A percentile compares a stretch with the other conserved stretches of the same genome.
phyloP scores from a whole-genome alignment of 2,888 invertebrate genomes.

The Eretmocerus hayati region DNA sequence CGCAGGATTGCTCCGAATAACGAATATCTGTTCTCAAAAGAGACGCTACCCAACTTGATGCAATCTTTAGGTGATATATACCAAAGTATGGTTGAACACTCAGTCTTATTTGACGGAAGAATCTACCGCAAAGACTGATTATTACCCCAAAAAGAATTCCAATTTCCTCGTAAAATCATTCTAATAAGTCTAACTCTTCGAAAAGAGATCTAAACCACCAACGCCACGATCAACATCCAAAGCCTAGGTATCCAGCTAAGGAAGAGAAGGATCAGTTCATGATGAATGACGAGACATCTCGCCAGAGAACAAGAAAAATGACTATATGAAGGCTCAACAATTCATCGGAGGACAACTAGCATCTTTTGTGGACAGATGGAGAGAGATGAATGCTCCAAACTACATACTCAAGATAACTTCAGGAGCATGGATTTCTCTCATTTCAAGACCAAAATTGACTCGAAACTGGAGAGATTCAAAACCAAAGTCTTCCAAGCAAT shows the following conservation, averaged over 20 bases:
- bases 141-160: background rate
- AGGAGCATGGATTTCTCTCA: background rate
- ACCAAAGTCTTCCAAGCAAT: background rate
- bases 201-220: background rate
- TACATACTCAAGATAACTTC: background rate
- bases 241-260: no score
- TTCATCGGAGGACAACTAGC: background rate
- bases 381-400: no score
- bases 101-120: background rate
- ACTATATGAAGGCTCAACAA: constrained; percentile 2
- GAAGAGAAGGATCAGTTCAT: background rate
- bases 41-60: background rate
- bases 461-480: background rate
- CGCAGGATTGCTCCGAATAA: background rate
- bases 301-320: background rate
- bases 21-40: background rate
- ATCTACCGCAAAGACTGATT: background rate
- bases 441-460: background rate
- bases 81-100: background rate
- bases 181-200: background rate
- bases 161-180: background rate
- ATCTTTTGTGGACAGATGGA: background rate
- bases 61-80: background rate
- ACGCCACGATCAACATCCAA: no score
- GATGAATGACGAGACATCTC: background rate